Percentiles rank a stretch among this genome's conserved stretches.
phyloP scores from a whole-genome alignment of 1,140 invertebrate genomes.

The Campoletis sonorensis region DNA sequence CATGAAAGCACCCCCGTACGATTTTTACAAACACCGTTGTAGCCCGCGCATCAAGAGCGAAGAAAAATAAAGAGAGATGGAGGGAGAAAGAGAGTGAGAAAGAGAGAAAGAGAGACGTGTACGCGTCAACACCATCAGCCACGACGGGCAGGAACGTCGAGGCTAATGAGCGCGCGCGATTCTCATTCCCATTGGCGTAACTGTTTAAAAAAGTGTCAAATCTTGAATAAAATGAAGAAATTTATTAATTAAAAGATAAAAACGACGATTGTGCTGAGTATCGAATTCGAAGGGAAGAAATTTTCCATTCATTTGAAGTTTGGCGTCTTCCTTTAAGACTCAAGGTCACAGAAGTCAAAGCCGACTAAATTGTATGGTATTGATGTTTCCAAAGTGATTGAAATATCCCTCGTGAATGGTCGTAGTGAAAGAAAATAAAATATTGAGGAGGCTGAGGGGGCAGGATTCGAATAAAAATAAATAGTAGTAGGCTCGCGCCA shows the following conservation, averaged over 20 bases:
- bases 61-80: constrained; percentile 24
- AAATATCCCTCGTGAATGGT: no score
- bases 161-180: constrained; percentile 70
- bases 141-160: constrained; percentile 58
- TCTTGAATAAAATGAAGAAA: background rate
- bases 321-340: no score
- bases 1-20: constrained; percentile 58
- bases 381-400: no score
- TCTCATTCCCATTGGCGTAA: constrained; percentile 41
- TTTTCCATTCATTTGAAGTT: no score
- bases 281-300: no score
- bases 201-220: background rate
- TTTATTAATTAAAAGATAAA: background rate
- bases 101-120: constrained; percentile 43
- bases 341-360: no score
- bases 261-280: background rate
- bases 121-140: constrained; percentile 59
- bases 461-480: background rate
- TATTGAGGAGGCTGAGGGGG: no score
- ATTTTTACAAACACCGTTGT: constrained; percentile 64
- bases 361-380: no score
- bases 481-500: constrained; percentile 61
- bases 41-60: constrained; percentile 10
- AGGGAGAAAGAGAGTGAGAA: background rate
- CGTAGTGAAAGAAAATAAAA: no score